These are phyloP conservation scores for Epinephelus malabaricus DNA, from an alignment of 2,797 vertebrate genomes.

Conservation along the genomic window DNA sequence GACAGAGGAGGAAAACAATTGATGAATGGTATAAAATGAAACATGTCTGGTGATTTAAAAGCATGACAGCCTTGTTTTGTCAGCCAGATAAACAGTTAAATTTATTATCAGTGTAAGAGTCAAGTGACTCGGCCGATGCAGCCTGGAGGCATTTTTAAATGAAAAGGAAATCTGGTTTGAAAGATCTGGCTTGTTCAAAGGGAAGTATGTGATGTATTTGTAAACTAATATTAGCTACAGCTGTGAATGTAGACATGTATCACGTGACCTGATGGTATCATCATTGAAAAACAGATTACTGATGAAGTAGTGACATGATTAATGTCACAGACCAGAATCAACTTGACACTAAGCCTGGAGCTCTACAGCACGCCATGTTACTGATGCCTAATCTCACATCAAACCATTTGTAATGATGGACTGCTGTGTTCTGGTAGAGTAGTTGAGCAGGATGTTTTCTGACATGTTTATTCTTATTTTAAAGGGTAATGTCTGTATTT, in stretches of 20 bases:
- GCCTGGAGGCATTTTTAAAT: background rate
- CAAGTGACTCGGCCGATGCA: background rate
- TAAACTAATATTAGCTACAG: background rate
- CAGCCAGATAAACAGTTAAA: background rate
- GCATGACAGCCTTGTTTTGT: background rate
- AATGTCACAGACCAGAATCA: no score
- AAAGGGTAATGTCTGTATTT: no score
- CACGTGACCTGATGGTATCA: background rate
- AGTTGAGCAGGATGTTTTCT: no score
- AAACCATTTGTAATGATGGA: no score
- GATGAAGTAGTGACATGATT: no score
- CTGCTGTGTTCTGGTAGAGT: no score
- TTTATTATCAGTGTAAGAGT: background rate
- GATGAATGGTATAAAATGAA: background rate
- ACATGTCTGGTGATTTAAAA: background rate
- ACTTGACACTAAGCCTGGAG: no score
- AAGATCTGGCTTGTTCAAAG: constrained; percentile 5
- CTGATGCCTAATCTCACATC: no score
- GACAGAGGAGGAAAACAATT: background rate
- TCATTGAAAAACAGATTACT: no score
- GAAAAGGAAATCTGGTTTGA: background rate
- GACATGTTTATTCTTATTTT: no score
- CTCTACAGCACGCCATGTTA: no score
- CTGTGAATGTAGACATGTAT: background rate
- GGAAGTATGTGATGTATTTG: background rate